phyloP scores from a whole-genome alignment of 2,797 vertebrate genomes.

The Sardinella longiceps region DNA sequence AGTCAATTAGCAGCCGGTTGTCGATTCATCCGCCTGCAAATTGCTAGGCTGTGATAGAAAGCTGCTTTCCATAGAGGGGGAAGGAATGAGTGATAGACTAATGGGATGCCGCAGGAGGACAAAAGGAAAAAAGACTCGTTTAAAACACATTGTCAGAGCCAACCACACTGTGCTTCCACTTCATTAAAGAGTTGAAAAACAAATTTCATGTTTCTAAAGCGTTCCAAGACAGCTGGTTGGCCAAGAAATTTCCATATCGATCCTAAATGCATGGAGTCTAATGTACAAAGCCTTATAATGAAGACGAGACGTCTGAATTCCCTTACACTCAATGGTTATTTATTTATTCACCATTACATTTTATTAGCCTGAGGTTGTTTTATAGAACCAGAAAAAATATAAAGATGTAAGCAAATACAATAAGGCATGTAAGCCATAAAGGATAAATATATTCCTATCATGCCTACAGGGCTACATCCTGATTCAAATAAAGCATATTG shows the following conservation, averaged over 20 bases:
- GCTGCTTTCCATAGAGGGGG: constrained; percentile 9
- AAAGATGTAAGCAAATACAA: neutral
- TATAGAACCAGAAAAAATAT: neutral
- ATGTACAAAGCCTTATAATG: too few relatives aligned
- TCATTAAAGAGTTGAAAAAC: neutral
- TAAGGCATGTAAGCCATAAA: neutral
- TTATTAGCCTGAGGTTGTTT: neutral
- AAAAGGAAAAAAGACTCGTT: neutral
- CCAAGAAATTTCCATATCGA: neutral
- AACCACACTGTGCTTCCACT: neutral
- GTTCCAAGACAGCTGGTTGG: neutral
- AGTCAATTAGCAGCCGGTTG: neutral
- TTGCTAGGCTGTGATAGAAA: neutral
- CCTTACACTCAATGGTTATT: neutral
- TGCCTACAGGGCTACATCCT: neutral
- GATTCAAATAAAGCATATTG: neutral
- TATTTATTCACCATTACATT: neutral
- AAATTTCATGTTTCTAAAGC: neutral
- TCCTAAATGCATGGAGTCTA: too few relatives aligned
- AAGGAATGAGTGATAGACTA: neutral
- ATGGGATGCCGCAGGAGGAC: neutral
- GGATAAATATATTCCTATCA: too few relatives aligned
- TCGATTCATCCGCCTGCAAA: neutral
- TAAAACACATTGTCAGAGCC: neutral
- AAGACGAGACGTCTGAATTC: neutral